Evolutionary conservation across 2,113 vertebrate species (phyloP).

Genomic region (Copsychus sechellarum): DNA sequence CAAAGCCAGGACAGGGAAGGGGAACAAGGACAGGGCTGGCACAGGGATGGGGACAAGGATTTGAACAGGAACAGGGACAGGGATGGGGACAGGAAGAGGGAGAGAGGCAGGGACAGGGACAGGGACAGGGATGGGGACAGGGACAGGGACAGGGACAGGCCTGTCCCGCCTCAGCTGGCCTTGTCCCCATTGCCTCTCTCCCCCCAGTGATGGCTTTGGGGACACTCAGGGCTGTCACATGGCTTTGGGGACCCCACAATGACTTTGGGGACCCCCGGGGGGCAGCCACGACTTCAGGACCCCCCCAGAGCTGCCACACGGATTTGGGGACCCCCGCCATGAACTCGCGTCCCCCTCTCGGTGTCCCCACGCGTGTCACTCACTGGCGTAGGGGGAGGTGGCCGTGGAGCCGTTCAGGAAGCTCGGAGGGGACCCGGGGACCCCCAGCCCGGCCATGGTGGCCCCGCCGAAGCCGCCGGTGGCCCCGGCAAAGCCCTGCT

Average conservation of each 20-base stretch:
- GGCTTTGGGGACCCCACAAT: too few species aligned
- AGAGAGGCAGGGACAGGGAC: background rate
- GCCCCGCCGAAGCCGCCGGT: slow-evolving; percentile 83
- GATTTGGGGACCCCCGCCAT: background rate
- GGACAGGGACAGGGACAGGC: background rate
- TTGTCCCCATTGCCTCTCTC: background rate
- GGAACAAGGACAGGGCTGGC: too few species aligned
- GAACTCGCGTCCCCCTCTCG: background rate
- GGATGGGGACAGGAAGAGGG: background rate
- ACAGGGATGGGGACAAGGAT: too few species aligned
- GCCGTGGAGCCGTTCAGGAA: slow-evolving; percentile 94
- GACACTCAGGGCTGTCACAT: background rate
- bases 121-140: too few species aligned
- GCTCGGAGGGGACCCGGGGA: slow-evolving; percentile 87
- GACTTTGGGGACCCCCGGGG: background rate
- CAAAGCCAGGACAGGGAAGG: too few species aligned
- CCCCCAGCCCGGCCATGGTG: slow-evolving; percentile 88
- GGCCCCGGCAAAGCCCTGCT: slow-evolving; percentile 88
- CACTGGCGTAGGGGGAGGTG: slow-evolving; percentile 95
- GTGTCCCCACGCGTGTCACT: slow-evolving; percentile 27
- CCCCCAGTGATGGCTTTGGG: background rate
- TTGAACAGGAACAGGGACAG: background rate
- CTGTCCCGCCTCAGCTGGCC: background rate
- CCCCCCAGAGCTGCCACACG: background rate
- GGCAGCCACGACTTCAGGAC: too few species aligned